Evolutionary conservation across 2,113 vertebrate species (phyloP), one percentile per base, ranked within the genome.

Genomic region (Tylochromis polylepis): DNA sequence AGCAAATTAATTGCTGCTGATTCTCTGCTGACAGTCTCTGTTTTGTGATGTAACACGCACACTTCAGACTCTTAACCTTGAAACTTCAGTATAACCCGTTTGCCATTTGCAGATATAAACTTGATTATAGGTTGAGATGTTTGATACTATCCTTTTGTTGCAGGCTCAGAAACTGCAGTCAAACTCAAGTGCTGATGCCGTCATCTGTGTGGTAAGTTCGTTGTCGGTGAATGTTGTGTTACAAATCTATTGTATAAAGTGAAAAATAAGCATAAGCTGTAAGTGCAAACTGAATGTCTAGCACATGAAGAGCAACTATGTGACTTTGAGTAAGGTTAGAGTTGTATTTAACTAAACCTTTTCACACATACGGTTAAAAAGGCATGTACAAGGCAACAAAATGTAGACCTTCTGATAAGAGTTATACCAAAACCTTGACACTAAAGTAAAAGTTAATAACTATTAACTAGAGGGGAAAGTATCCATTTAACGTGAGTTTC

Each of bases 131-230:
- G 24, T 20, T 31, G 43, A 77, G 4, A 51, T 29, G 43, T 51
- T 56, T 79, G 12, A 81, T 43, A 36, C 1, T 86, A 0, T 88
- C 3, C 65, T 85, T 62, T 22, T 72, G 41, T 91, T 79, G 2
- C 89, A 96, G 96, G 96, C 96, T 53, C 96, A 96, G 93, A 96
- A 96, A 16, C 10, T 94, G 70, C 95, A 95, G 89, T 94, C 95
- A 8, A 96, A 96, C 93, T 92, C 94, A 2, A 93, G 93, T 11
- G 94, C 91, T 2, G 95, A 95, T 6, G 92, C 89, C 0, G 84
- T 94, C 79, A 60, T 96, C 27, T 96, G 96, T 51, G 94, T 96
- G 94, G 96, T 96, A 83, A 94, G 94, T 82, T 46, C n/a, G 7
- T 11, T 5, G 1, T 3, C 18, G 3, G 0, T 27, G 11, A 9